phyloP scores from a whole-genome alignment of 2,797 vertebrate genomes.

The Diglossa cyanea region DNA sequence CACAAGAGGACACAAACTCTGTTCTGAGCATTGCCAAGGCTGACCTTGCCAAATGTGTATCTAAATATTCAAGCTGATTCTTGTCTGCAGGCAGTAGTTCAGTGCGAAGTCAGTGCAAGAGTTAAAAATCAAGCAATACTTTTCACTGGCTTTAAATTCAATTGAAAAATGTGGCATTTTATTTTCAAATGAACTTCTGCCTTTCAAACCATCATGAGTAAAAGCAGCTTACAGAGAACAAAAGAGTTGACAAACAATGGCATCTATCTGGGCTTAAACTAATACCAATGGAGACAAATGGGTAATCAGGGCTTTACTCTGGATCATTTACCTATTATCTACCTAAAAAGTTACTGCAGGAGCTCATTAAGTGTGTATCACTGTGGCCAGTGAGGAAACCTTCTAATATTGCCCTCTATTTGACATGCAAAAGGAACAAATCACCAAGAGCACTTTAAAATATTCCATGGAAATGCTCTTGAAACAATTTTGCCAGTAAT shows the following conservation, averaged over 20 bases:
- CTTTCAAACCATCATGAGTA: slow-evolving; percentile 25
- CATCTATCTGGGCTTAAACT: not conserved
- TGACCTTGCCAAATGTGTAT: not conserved
- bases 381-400: not conserved
- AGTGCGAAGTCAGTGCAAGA: not conserved
- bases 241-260: not conserved
- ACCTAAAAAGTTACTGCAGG: not conserved
- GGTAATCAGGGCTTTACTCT: not conserved
- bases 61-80: not conserved
- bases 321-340: not conserved
- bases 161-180: not conserved
- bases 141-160: not conserved
- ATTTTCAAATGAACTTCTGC: not conserved
- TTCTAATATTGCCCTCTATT: not conserved
- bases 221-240: not conserved
- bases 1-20: not conserved
- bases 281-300: not conserved
- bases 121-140: not conserved
- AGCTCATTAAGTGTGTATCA: not conserved
- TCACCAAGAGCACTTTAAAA: not conserved
- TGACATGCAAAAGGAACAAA: not conserved
- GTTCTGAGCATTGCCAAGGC: not conserved
- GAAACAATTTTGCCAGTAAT: not conserved
- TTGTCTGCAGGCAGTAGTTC: not conserved
- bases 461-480: not conserved